Conservation (phyloP, 2,797 vertebrate species). For the Saxicola maurus region DNA sequence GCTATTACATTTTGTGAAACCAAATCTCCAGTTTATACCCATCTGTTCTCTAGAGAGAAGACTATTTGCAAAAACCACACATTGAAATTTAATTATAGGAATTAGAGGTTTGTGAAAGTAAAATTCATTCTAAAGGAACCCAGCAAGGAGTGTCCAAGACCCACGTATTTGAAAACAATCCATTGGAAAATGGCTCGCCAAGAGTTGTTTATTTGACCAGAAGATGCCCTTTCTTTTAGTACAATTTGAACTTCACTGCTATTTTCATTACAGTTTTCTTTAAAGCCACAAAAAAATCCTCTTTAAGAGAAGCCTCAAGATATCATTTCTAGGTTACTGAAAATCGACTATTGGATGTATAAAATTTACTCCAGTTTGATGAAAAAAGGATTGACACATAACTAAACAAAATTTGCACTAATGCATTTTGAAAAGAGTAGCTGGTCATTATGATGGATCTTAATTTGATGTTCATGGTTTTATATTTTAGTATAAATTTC, state of each 20-base stretch:
- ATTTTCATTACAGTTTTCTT: not conserved
- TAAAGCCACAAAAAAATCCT: not conserved
- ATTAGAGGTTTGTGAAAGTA: slow-evolving; percentile 8
- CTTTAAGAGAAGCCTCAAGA: not conserved
- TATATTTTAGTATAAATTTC: not conserved
- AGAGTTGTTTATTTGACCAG: slow-evolving; percentile 17
- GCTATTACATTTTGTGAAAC: not conserved
- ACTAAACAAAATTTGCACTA: not conserved
- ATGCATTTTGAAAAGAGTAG: not conserved
- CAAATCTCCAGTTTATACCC: not conserved
- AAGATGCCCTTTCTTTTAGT: slow-evolving; percentile 13
- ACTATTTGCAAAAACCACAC: not conserved
- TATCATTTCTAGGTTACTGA: not conserved
- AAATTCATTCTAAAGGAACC: slow-evolving; percentile 1
- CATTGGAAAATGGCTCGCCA: not conserved
- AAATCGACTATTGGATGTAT: not conserved
- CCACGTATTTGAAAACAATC: not conserved
- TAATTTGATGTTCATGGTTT: not conserved
- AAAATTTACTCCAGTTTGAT: not conserved
- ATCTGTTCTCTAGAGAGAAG: slow-evolving; percentile 11
- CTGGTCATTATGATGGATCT: not conserved
- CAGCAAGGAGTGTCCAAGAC: slow-evolving; percentile 2
- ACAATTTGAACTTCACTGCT: slow-evolving; percentile 2
- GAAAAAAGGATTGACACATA: not conserved
- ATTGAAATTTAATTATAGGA: slow-evolving; percentile 32